Conservation (phyloP, 2,113 vertebrate species). For the Catharus fuscescens region DNA sequence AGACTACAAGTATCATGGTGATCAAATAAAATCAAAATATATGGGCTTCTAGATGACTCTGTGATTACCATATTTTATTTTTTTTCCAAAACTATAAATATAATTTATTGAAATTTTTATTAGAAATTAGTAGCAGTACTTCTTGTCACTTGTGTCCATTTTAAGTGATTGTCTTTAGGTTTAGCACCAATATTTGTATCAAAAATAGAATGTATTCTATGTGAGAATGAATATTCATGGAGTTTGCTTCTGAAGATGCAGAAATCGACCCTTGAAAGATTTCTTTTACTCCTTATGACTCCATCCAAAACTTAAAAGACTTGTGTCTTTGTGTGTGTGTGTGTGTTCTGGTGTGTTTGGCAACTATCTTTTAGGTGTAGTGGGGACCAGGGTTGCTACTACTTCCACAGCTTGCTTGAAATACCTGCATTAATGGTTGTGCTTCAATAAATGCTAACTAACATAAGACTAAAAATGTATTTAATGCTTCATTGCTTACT, state of each 20-base stretch:
- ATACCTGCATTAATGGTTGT: neutral
- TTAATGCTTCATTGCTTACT: neutral
- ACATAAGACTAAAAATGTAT: neutral
- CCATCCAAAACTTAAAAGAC: neutral
- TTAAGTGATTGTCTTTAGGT: neutral
- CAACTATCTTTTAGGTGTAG: neutral
- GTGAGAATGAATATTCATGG: neutral
- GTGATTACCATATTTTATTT: neutral
- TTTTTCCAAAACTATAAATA: conserved; percentile 3
- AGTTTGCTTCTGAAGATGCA: neutral
- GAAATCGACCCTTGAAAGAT: neutral
- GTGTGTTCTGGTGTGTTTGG: neutral
- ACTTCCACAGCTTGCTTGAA: neutral
- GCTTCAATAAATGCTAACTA: neutral
- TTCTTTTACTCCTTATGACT: rapidly evolving
- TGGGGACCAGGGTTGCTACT: neutral
- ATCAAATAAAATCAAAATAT: conserved; percentile 48
- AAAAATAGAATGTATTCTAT: neutral
- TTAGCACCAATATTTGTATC: neutral
- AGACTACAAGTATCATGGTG: neutral
- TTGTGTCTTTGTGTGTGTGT: rapidly evolving
- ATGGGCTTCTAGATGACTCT: neutral
- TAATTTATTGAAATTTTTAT: neutral
- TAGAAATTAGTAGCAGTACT: neutral
- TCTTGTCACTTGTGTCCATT: neutral